Conservation (phyloP, 2,888 invertebrate species). For the Drosophila borborema region DNA sequence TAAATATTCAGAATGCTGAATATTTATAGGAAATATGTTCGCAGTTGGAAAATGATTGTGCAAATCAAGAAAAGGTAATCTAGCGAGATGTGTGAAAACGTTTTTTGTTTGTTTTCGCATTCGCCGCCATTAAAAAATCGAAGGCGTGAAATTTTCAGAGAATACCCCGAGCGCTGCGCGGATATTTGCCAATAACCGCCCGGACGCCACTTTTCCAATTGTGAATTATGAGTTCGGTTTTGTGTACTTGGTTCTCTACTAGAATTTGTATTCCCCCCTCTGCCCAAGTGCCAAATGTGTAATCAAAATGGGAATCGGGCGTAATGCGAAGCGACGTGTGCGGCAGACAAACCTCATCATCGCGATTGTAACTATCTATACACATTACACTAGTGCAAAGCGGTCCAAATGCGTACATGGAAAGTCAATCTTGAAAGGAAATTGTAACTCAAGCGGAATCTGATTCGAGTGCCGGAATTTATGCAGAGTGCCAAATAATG, state of each 20-base stretch:
- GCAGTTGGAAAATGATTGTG: conserved; percentile 30
- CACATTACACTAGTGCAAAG: not conserved
- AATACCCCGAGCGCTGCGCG: conserved; percentile 39
- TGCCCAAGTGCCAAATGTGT: conserved; percentile 36
- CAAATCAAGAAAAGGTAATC: conserved; percentile 50
- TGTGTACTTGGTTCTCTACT: conserved; percentile 26
- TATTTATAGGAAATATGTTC: conserved; percentile 29
- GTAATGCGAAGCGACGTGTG: conserved; percentile 50
- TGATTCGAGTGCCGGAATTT: conserved; percentile 18
- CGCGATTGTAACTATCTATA: conserved; percentile 15
- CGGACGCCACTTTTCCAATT: conserved; percentile 57
- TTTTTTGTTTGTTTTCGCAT: conserved; percentile 57
- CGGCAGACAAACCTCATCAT: conserved; percentile 15
- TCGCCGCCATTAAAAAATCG: conserved; percentile 55
- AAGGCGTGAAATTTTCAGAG: conserved; percentile 64
- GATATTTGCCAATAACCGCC: conserved; percentile 54
- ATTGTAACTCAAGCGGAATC: conserved; percentile 32
- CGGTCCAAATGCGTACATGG: not conserved
- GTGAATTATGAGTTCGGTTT: conserved; percentile 35
- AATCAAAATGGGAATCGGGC: conserved; percentile 21
- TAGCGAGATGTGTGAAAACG: conserved; percentile 46
- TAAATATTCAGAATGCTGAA: conserved; percentile 35
- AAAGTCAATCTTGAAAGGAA: conserved; percentile 34
- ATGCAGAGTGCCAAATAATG: conserved; percentile 10
- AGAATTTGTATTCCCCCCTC: conserved; percentile 16